Conservation (phyloP, 1,140 invertebrate genomes). For the Radopholus similis region DNA sequence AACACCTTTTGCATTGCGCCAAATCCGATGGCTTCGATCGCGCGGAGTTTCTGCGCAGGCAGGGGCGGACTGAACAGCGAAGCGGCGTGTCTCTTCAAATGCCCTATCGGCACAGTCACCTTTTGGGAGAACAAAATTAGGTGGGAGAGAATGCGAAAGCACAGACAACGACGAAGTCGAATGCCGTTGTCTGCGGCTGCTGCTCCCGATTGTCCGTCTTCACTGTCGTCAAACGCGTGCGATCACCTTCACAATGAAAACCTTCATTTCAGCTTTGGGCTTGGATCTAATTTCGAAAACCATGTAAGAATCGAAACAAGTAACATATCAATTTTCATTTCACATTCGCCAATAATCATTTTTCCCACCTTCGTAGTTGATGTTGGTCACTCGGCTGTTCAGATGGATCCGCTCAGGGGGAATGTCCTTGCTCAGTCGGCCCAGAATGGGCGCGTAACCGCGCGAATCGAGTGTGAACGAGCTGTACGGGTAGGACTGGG, state of each 20-base stretch:
- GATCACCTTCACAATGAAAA: not conserved
- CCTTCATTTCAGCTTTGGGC: no score
- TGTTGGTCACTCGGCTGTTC: conserved; percentile 1
- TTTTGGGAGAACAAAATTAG: not conserved
- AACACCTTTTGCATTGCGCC: conserved; percentile 89
- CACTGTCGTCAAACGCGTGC: conserved; percentile 2
- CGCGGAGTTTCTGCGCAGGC: conserved; percentile 76
- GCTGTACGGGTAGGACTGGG: not conserved
- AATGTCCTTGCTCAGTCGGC: not conserved
- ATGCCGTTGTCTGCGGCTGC: not conserved
- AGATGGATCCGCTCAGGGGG: conserved; percentile 17
- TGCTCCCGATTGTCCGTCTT: not conserved
- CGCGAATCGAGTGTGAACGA: conserved; percentile 19
- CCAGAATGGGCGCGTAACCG: conserved; percentile 22
- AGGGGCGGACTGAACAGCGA: conserved; percentile 77
- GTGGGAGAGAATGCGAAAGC: not conserved
- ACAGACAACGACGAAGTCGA: not conserved
- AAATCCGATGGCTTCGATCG: conserved; percentile 70
- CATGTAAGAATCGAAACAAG: no score
- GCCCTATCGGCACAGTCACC: conserved; percentile 83
- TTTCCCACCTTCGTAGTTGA: conserved; percentile 13
- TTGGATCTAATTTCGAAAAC: no score
- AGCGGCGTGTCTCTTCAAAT: conserved; percentile 74
- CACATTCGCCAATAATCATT: not conserved
- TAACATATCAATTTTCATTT: no score